Base-by-base conservation (phyloP, 1,140 invertebrate genomes). In the Polypedilum pembai region DNA sequence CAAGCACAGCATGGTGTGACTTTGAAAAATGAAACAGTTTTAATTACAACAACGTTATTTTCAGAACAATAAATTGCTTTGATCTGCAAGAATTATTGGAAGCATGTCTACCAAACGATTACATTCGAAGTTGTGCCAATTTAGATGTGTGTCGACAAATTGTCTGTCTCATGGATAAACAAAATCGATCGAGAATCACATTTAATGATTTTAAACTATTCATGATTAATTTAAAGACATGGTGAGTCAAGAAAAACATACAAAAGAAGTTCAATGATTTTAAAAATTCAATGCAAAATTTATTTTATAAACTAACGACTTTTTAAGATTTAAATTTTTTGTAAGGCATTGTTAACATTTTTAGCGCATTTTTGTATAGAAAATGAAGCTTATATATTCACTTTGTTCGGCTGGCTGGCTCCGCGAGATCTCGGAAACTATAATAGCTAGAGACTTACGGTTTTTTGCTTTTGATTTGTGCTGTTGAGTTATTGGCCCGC, bases 121-220 rank as follows among this genome's bases (percentile, higher is more conserved):
- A 96, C 78, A 95, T 97, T 73, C 96, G 95, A 81, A 95, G 94
- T 76, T 96, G 94, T 82, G 94, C 94, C 0, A 94, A 91, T 56
- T 88, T 96, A 76, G 94, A 96, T 83, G 94, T 95, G 12, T 96
- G 94, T 80, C 85, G 93, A 76, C 94, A 96, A 85, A 91, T 96
- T 12, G 90, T 96, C 1, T 85, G 95, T 0, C 89, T 94, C 8
- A 88, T 96, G 83, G 94, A 95, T 85, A 41, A 40, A 41, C 73
- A 73, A 74, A 74, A 56, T 24, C 41, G 73, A 21, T 74, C 73
- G n/a, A 40, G 21, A 74, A 74, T 33, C 18, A 45, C 73, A 8
- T 74, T 63, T 24, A 65, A 65, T 24, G 73, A 41, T 24, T 56
- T 74, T 20, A 24, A 74, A 15, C 65, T 69, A 12, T 72, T 73